Evolutionary conservation across 1,140 invertebrate species (phyloP), one percentile per base, ranked within the genome.

Genomic region (Cecropterus lyciades): DNA sequence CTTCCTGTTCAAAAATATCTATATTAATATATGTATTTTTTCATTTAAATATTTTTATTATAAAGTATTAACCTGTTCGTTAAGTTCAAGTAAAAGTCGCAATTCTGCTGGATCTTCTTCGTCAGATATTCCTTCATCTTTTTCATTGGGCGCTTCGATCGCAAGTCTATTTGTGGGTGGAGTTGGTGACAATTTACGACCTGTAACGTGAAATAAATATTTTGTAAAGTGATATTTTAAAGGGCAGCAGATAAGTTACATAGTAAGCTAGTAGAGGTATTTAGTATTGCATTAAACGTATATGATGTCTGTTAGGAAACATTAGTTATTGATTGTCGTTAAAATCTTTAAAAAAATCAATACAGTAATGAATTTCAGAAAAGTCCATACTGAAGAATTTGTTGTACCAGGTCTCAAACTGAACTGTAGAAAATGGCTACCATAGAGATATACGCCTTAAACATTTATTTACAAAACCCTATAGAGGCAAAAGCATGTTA

Each of bases 71-170:
- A 48, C 48, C 89, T 96, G 95, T 92, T 98, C 97, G 78, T 96
- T 96, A n/a, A 98, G 91, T 87, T 98, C 97, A 30, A 98, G 86
- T 68, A 98, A 95, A 24, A 98, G 92, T 74, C 96, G 94, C 45
- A 97, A 81, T 79, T 97, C 96, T 27, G 95, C 93, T 8, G 95
- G 93, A 85, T 97, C 96, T 72, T 97, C 96, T 82, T 96, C 95
- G 78, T 96, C 95, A 5, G 95, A 95, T 68, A 95, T 95, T 33
- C 94, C 94, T 84, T 96, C 95, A 82, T 96, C 95, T 80, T 95
- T 96, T 74, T 96, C 95, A 33, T 93, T 92, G 27, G 93, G 90
- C 65, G 93, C 90, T 82, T 96, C 95, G 56, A 95, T 94, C n/a
- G 93, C 93, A 59, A 95, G 82, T 70, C 94, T 92, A 68, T 93